phyloP scores from a whole-genome alignment of 2,113 vertebrate species.

The Phainopepla nitens region DNA sequence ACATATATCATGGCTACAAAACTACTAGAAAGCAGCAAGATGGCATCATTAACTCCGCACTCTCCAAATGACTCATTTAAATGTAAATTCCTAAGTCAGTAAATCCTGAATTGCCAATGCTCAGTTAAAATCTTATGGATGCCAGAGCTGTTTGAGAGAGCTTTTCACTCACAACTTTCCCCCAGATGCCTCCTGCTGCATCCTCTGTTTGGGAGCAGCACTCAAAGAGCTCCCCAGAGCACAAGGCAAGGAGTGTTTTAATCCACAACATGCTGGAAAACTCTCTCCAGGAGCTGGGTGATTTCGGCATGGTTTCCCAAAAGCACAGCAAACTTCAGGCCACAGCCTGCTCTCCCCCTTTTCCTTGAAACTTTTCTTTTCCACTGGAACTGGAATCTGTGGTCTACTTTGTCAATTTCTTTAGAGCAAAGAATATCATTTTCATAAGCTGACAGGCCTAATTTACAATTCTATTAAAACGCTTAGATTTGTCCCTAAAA shows the following conservation, averaged over 20 bases:
- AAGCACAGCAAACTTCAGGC: background rate
- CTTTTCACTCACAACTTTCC: background rate
- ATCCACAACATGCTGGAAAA: background rate
- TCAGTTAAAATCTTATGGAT: background rate
- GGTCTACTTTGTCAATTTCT: background rate
- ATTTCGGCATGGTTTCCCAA: background rate
- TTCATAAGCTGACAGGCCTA: conserved; percentile 32
- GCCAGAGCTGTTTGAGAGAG: background rate
- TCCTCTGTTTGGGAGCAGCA: background rate
- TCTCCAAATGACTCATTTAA: background rate
- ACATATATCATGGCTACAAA: background rate
- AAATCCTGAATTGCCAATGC: background rate
- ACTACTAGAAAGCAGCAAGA: background rate
- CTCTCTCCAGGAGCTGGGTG: background rate
- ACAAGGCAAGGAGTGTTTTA: background rate
- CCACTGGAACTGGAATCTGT: background rate
- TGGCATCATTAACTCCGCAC: background rate
- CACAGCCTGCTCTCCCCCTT: background rate
- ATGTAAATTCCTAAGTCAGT: background rate
- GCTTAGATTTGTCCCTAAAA: conserved; percentile 27
- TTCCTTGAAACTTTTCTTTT: background rate
- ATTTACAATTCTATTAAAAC: conserved; percentile 58
- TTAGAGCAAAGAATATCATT: conserved; percentile 38
- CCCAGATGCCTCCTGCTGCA: background rate
- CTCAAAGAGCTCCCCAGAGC: background rate